Evolutionary conservation across 2,797 vertebrate species (phyloP).

Genomic region (Hybognathus amarus): DNA sequence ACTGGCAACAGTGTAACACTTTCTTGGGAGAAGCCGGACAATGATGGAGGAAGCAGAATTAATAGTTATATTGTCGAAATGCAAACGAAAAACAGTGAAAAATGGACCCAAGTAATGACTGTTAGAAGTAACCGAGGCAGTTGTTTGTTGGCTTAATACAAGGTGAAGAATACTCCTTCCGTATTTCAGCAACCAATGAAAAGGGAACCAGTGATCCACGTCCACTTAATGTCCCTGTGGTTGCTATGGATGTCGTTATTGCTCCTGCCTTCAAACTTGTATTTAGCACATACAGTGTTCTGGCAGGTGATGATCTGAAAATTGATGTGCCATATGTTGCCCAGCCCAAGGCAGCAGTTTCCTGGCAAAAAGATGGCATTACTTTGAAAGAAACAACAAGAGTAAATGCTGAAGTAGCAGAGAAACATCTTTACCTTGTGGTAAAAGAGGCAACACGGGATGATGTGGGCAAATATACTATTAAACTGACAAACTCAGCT

Average conservation of each 20-base stretch:
- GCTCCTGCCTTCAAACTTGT: conserved; percentile 88
- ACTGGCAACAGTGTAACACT: conserved; percentile 89
- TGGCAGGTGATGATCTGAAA: conserved; percentile 96
- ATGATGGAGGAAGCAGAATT: conserved; percentile 98
- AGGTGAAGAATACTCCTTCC: conserved; percentile 96
- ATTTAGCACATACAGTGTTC: conserved; percentile 91
- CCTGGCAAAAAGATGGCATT: conserved; percentile 90
- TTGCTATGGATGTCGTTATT: conserved; percentile 95
- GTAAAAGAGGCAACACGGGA: conserved; percentile 95
- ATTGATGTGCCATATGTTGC: conserved; percentile 93
- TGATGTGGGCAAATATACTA: conserved; percentile 90
- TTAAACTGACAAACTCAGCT: conserved; percentile 87
- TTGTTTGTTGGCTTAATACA: conserved; percentile 90
- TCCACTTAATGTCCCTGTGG: conserved; percentile 87
- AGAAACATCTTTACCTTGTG: conserved; percentile 83
- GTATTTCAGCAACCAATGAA: conserved; percentile 93
- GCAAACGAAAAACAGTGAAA: conserved; percentile 95
- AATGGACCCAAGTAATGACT: conserved; percentile 91
- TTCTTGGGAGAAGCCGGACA: conserved; percentile 97
- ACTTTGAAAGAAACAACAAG: conserved; percentile 94
- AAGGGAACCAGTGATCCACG: conserved; percentile 96
- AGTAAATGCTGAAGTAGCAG: conserved; percentile 89
- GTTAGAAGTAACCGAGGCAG: conserved; percentile 91
- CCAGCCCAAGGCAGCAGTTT: conserved; percentile 85
- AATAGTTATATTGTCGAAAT: conserved; percentile 96